A percentile compares a stretch with the other conserved stretches of the same genome.
Evolutionary conservation across 2,888 invertebrate genomes (phyloP).

Genomic region (Uropetala carovei): DNA sequence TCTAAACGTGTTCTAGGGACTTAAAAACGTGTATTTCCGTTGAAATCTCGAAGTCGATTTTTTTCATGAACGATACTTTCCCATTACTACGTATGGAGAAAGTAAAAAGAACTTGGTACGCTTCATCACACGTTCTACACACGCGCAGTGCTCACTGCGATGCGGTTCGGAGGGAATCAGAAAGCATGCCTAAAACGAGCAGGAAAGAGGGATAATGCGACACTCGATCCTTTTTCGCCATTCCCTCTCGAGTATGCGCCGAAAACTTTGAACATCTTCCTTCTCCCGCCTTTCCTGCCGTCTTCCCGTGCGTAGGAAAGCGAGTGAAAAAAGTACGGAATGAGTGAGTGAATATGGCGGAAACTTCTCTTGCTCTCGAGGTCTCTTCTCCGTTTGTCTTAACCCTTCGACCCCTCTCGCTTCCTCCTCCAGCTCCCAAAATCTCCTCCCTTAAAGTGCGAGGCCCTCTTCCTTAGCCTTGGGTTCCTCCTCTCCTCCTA

Average conservation of each 20-base stretch:
- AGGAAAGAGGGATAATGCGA: not conserved
- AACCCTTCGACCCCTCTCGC: not conserved
- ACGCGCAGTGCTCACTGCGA: not conserved
- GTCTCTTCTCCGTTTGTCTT: too few species aligned
- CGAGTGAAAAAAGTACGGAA: not conserved
- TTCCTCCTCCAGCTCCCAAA: not conserved
- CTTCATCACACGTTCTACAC: too few species aligned
- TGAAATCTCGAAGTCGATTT: too few species aligned
- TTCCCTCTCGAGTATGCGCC: not conserved
- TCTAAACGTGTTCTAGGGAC: too few species aligned
- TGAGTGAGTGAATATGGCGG: conserved; percentile 1
- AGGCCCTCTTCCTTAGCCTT: not conserved
- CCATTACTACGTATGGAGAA: too few species aligned
- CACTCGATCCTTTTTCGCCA: not conserved
- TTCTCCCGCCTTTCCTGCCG: not conserved
- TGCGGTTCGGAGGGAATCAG: not conserved
- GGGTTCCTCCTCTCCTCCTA: not conserved
- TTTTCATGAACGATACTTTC: too few species aligned
- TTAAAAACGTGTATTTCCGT: too few species aligned
- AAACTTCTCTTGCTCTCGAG: not conserved
- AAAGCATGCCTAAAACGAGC: not conserved
- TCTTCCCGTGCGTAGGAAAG: not conserved
- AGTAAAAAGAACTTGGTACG: too few species aligned
- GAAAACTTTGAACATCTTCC: not conserved
- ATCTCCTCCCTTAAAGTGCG: not conserved